A percentile compares a stretch with the other conserved stretches of the same genome.
These are phyloP conservation scores for Dolomedes plantarius DNA, from an alignment of 2,888 invertebrate species.

Conservation along the genomic window DNA sequence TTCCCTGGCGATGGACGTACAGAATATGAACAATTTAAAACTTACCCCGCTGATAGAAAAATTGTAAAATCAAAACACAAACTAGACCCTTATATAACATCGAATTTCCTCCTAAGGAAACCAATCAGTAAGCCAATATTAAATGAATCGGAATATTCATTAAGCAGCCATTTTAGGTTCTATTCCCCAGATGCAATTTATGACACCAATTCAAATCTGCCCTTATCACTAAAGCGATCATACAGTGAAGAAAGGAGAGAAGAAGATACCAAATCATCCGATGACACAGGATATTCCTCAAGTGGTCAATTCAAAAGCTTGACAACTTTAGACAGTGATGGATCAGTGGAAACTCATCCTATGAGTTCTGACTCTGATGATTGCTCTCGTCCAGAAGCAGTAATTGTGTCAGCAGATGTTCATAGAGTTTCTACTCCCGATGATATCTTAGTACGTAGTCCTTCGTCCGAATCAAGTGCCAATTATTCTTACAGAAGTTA, in stretches of 20 bases:
- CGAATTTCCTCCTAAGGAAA: not conserved
- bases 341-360: constrained; percentile 43
- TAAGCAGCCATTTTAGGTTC: not conserved
- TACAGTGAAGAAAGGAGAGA: constrained; percentile 46
- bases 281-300: constrained; percentile 66
- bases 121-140: not conserved
- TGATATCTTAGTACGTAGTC: constrained; percentile 56
- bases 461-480: constrained; percentile 31
- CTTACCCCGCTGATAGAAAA: not conserved
- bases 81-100: not conserved
- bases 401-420: constrained; percentile 64
- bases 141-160: not conserved
- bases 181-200: not conserved
- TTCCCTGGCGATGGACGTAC: not conserved
- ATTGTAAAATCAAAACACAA: not conserved
- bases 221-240: constrained; percentile 34
- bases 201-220: not conserved
- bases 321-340: constrained; percentile 41
- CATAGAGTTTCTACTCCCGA: constrained; percentile 62
- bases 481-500: constrained; percentile 38
- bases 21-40: not conserved
- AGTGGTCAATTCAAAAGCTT: constrained; percentile 35
- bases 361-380: constrained; percentile 68
- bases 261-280: constrained; percentile 55
- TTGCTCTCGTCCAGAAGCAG: constrained; percentile 54